Evolutionary conservation across 2,113 vertebrate species (phyloP).

Genomic region (Grus americana): DNA sequence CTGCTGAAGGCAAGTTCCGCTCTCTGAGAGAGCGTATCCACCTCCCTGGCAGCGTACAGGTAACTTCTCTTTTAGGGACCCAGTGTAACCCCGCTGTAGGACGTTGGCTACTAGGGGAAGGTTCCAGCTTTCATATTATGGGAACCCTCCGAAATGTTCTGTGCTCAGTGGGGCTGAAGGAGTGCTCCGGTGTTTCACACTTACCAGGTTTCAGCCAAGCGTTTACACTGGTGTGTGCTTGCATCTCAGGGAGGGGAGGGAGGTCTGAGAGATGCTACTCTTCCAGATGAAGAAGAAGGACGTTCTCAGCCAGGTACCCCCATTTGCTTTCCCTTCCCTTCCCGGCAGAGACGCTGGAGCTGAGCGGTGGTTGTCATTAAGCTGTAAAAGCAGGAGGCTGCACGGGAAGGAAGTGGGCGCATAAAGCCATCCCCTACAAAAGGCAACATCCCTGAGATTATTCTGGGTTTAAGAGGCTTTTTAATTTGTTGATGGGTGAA

Average conservation of each 20-base stretch:
- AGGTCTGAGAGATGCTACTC: background rate
- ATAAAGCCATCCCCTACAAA: background rate
- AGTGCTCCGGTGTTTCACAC: background rate
- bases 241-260: too few species aligned
- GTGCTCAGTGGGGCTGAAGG: background rate
- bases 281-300: background rate
- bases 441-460: background rate
- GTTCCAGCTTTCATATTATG: background rate
- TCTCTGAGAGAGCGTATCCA: background rate
- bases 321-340: background rate
- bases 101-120: background rate
- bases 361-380: background rate
- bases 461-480: conserved; percentile 21
- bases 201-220: background rate
- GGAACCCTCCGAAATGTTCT: background rate
- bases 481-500: background rate
- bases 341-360: background rate
- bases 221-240: background rate
- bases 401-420: background rate
- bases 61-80: background rate
- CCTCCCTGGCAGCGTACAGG: background rate
- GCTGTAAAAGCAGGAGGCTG: background rate
- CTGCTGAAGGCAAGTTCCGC: background rate
- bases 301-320: background rate
- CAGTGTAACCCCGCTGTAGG: background rate